Conservation (phyloP, 2,113 vertebrate species). For the Aspidoscelis tigris region DNA sequence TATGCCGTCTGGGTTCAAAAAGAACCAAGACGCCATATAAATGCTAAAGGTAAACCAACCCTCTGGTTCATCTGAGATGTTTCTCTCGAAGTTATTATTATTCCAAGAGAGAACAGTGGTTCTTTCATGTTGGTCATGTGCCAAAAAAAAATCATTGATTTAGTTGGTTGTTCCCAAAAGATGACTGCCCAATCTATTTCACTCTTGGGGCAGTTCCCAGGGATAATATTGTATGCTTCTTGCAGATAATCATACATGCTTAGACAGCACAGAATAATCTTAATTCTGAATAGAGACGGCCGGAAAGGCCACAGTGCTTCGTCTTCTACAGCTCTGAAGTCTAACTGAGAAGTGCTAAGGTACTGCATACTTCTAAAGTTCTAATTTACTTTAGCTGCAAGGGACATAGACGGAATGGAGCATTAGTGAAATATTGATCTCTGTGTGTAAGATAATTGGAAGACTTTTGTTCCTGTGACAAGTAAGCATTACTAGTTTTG, state of each 20-base stretch:
- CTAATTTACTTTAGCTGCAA: slow-evolving; percentile 23
- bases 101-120: neutral
- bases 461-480: slow-evolving; percentile 20
- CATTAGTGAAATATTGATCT: slow-evolving; percentile 33
- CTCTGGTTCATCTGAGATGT: neutral
- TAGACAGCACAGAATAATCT: neutral
- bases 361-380: neutral
- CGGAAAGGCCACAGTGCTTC: neutral
- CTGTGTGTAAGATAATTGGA: slow-evolving; percentile 3
- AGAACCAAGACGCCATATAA: too few relatives aligned
- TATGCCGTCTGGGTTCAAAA: too few relatives aligned
- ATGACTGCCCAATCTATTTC: neutral
- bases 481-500: slow-evolving; percentile 9
- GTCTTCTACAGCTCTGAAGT: neutral
- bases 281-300: too few relatives aligned
- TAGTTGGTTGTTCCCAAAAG: neutral
- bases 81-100: neutral
- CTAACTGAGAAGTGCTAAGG: neutral
- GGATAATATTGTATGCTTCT: neutral
- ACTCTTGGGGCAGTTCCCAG: neutral
- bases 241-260: neutral
- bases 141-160: slow-evolving; percentile 1
- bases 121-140: neutral
- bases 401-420: slow-evolving; percentile 11
- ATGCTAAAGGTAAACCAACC: too few relatives aligned